Evolutionary conservation across 2,797 vertebrate species (phyloP), one percentile per base, ranked within the genome.

Genomic region (Chiroxiphia lanceolata): DNA sequence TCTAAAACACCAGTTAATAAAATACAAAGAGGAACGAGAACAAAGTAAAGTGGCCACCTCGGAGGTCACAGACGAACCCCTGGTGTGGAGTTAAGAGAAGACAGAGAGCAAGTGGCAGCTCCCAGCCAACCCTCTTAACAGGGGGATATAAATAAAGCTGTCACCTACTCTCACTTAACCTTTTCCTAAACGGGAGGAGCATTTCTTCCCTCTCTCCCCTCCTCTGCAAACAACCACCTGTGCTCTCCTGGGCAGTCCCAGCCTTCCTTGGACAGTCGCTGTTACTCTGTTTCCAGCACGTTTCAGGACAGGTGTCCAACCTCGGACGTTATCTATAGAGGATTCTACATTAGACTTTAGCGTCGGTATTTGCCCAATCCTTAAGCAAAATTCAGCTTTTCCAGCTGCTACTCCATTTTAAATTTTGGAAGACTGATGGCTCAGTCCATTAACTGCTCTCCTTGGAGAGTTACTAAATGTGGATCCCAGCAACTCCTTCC

Each of bases 21-120:
- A 78, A 40, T 0, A 20, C 12, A n/a, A 59, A 34, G 21, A 89
- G 27, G 10, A 77, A n/a, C 10, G 13, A 67, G 19, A 54, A 44
- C 18, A 15, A 68, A 44, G 25, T 6, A 17, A 38, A 26, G 4
- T 0, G 42, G 44, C 31, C 77, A 36, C 21, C 5, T 29, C 0
- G n/a, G 21, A 54, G 26, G 29, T 36, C 8, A 0, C 20, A 38
- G 45, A 57, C 15, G 33, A 86, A 48, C 12, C 56, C n/a, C 16
- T 45, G 13, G 5, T 26, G 11, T 1, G 29, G 34, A 50, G 5
- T 65, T 53, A 15, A 2, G 42, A 69, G 53, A 57, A 54, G 29
- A 16, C 3, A 53, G 0, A 0, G 31, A 78, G 26, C 2, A 1
- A 72, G 25, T 0, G 13, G 51, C 50, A 83, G 53, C 36, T 90